Percentiles rank a stretch among this genome's conserved stretches.
Conservation (phyloP, 2,888 invertebrate genomes). For the Selenia dentaria region DNA sequence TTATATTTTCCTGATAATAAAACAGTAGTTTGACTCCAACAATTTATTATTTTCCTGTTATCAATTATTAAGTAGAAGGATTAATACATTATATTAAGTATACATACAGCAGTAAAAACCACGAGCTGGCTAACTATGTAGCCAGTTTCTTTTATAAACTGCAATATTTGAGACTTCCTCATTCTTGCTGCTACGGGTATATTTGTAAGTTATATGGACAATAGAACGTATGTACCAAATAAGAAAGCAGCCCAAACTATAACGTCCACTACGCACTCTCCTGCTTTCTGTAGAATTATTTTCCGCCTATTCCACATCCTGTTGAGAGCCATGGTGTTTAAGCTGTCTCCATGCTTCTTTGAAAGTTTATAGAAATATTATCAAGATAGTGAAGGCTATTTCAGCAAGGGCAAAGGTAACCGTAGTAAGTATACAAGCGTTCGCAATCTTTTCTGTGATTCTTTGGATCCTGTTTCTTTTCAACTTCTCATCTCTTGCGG, state of each 20-base stretch:
- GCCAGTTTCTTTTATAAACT: background rate
- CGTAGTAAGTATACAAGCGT: constrained; percentile 56
- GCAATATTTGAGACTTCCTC: background rate
- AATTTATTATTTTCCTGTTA: no score
- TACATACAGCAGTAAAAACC: background rate
- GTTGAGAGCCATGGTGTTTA: constrained; percentile 44
- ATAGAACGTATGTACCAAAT: constrained; percentile 53
- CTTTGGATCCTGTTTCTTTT: constrained; percentile 46
- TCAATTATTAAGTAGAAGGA: background rate
- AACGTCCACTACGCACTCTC: constrained; percentile 41
- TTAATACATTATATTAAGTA: background rate
- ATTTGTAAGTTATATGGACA: constrained; percentile 35
- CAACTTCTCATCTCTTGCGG: constrained; percentile 48
- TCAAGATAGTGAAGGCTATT: constrained; percentile 54
- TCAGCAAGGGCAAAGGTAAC: constrained; percentile 63
- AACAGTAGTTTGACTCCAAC: no score
- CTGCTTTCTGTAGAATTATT: constrained; percentile 39
- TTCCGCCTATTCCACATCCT: constrained; percentile 50
- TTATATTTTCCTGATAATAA: no score
- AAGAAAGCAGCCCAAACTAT: constrained; percentile 53
- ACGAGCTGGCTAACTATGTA: background rate
- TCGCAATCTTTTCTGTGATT: constrained; percentile 54
- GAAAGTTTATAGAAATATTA: constrained; percentile 47
- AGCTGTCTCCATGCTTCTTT: background rate
- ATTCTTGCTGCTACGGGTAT: no score